phyloP scores from a whole-genome alignment of 1,140 invertebrate species.

The Eciton burchellii region DNA sequence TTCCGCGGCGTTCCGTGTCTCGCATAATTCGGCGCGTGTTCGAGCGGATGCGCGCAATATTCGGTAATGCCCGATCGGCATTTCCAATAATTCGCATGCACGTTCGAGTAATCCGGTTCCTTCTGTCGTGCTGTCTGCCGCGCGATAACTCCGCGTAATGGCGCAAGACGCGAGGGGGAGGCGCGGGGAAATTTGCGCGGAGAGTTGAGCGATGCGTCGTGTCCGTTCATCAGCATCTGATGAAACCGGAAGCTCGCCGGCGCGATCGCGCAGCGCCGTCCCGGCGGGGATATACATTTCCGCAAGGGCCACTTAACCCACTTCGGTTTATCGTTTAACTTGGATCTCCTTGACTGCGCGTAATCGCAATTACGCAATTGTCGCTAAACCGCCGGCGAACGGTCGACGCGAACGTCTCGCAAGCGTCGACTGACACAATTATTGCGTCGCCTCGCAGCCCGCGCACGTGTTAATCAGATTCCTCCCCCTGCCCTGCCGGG shows the following conservation, averaged over 20 bases:
- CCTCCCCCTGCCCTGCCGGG: background rate
- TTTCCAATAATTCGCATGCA: no score
- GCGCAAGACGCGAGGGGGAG: background rate
- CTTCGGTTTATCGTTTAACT: slow-evolving; percentile 38
- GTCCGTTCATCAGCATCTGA: slow-evolving; percentile 26
- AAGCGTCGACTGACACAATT: slow-evolving; percentile 23
- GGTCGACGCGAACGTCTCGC: slow-evolving; percentile 4
- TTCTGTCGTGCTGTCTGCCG: background rate
- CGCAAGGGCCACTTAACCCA: slow-evolving; percentile 3
- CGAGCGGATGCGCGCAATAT: background rate
- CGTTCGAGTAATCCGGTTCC: background rate
- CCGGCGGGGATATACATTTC: slow-evolving; percentile 38
- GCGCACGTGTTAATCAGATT: background rate
- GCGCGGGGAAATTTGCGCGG: background rate
- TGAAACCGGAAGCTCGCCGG: slow-evolving; percentile 28
- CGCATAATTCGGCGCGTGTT: background rate
- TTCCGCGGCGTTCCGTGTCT: no score
- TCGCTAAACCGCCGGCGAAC: slow-evolving; percentile 9
- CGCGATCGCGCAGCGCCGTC: background rate
- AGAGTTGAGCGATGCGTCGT: slow-evolving; percentile 45
- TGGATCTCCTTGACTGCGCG: slow-evolving; percentile 26
- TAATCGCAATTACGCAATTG: slow-evolving; percentile 39
- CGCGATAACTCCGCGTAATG: slow-evolving; percentile 3
- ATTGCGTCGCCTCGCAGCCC: background rate
- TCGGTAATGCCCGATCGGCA: no score